Evolutionary conservation across 2,888 invertebrate species (phyloP), one percentile per base, ranked within the genome.

Genomic region (Drosophila sordidapex): DNA sequence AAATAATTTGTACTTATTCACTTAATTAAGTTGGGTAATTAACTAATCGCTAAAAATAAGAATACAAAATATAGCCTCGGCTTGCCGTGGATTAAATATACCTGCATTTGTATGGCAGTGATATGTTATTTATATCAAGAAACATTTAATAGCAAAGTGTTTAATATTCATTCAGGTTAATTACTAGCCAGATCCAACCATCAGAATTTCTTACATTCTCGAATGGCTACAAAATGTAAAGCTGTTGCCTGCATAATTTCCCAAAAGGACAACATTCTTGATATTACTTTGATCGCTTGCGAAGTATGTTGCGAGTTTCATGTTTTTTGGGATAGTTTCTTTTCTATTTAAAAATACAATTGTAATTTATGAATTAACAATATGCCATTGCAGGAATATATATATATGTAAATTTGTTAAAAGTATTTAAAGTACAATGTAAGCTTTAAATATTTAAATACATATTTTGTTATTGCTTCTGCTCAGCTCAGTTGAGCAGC

Each of bases 1-100:
- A 40, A 31, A 18, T 10, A n/a, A 15, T 21, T 46, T 8, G 2
- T 25, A 21, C 31, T 58, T n/a, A 2, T 15, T 35, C 6, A 31
- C 35, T 4, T 76, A 75, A 79, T 75, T 62, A 51, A 74, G 58
- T 70, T 40, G 54, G 65, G 52, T 77, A 75, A 77, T 79, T 70
- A 75, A 66, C 59, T 60, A 61, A 79, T 70, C 58, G 36, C 4
- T 53, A 25, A 48, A 25, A 46, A 25, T 46, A 46, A 15, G 15
- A 4, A 25, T 25, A 15, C 4, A 46, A 46, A 46, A 15, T 15
- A 25, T 7, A 8, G 46, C 46, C 46, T 46, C 25, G 46, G 46
- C 15, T 25, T 46, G 46, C 46, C 25, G 46, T 25, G 25, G 21
- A 15, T 43, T 21, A 21, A 43, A 43, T 25, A 46, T 15, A 4